Conservation (phyloP, 37 sponge, comb jelly and placozoan genomes). For the Haliclona indistincta region DNA sequence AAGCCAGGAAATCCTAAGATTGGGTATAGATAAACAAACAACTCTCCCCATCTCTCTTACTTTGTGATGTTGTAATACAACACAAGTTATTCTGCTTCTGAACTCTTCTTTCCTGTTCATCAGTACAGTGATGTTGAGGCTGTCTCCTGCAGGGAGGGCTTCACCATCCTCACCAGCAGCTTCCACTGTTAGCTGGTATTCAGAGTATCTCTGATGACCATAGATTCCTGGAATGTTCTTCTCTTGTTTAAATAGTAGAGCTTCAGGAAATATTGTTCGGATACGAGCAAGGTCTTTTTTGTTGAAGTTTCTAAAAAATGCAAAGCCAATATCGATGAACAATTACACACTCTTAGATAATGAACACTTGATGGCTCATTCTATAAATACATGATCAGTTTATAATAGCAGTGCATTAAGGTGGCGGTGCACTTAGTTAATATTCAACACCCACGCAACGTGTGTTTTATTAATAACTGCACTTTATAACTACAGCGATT, state of each 20-base stretch:
- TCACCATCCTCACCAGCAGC: conserved; percentile 19
- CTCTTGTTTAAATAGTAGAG: conserved; percentile 63
- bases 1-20: conserved; percentile 47
- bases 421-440: too few relatives aligned
- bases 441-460: too few relatives aligned
- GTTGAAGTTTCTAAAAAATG: conserved; percentile 63
- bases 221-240: conserved; percentile 70
- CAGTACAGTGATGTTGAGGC: conserved; percentile 27
- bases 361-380: too few relatives aligned
- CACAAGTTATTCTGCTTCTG: conserved; percentile 8
- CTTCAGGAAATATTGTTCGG: conserved; percentile 66
- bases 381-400: background rate
- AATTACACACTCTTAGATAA: background rate
- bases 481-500: too few relatives aligned
- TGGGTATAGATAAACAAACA: too few relatives aligned
- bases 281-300: conserved; percentile 67
- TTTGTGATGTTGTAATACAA: conserved; percentile 58
- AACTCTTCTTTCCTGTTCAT: conserved; percentile 55
- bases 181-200: conserved; percentile 78
- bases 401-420: too few relatives aligned
- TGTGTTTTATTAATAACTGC: too few relatives aligned
- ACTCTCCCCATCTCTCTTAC: too few relatives aligned
- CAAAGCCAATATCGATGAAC: background rate
- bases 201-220: conserved; percentile 2
- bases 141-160: background rate